Conservation (phyloP, 2,888 invertebrate genomes). For the Aphodius granarius region DNA sequence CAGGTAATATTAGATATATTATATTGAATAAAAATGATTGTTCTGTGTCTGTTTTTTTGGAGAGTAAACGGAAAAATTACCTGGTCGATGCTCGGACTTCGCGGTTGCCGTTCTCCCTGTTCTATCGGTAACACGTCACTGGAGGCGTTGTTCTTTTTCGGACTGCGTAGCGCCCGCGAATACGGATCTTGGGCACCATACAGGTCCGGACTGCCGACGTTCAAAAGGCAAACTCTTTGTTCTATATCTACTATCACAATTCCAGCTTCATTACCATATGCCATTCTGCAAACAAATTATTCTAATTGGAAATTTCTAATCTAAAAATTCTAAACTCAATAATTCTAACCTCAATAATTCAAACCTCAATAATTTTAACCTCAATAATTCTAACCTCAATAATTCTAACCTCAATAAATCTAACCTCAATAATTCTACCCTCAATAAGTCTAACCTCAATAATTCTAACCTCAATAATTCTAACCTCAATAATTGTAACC, state of each 20-base stretch:
- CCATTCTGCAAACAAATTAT: slow-evolving; percentile 67
- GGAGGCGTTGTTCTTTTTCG: slow-evolving; percentile 60
- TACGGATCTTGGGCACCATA: slow-evolving; percentile 89
- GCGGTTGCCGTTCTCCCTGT: slow-evolving; percentile 60
- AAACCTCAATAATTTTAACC: background rate
- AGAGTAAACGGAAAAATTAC: slow-evolving; percentile 63
- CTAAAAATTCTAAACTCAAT: no score
- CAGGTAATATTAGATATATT: background rate
- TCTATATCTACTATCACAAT: slow-evolving; percentile 93
- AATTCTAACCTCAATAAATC: no score
- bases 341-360: no score
- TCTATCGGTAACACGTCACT: slow-evolving; percentile 53
- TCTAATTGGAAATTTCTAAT: background rate
- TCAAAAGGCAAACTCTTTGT: slow-evolving; percentile 86
- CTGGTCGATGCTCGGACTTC: slow-evolving; percentile 90
- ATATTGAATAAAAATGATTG: background rate
- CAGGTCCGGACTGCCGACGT: slow-evolving; percentile 87
- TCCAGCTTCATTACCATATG: slow-evolving; percentile 96
- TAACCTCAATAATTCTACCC: no score
- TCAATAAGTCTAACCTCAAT: no score
- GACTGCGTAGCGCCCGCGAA: slow-evolving; percentile 77
- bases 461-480: no score
- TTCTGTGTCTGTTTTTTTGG: background rate
- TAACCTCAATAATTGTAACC: no score
- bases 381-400: no score